Percentiles rank a stretch among this genome's conserved stretches.
These are phyloP conservation scores for Fukomys damarensis DNA, from an alignment of 2,113 vertebrate species.

Conservation along the genomic window DNA sequence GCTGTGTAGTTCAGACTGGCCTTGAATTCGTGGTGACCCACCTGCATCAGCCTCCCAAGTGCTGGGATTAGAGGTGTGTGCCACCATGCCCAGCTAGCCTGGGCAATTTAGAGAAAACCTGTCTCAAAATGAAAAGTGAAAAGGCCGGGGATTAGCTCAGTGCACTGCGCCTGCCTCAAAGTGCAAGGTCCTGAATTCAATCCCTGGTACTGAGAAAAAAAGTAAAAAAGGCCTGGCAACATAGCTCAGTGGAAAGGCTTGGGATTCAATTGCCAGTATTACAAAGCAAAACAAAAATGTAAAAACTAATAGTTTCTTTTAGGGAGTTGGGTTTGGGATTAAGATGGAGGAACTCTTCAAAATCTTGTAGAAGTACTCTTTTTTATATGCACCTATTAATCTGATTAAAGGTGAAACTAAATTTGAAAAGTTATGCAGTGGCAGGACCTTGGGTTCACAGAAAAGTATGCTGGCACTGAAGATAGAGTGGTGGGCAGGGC, in stretches of 20 bases:
- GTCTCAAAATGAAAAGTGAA: background rate
- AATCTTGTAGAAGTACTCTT: background rate
- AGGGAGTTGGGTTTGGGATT: background rate
- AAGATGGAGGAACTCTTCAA: background rate
- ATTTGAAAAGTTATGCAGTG: background rate
- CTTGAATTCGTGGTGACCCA: no score
- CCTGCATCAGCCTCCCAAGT: no score
- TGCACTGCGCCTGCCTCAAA: no score
- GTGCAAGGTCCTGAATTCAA: no score
- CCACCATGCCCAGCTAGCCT: background rate
- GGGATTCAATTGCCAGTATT: background rate
- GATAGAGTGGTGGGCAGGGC: background rate
- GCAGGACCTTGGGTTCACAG: background rate
- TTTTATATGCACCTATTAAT: background rate
- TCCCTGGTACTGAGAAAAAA: background rate
- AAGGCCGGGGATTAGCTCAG: no score
- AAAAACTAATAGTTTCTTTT: background rate
- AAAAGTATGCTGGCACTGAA: background rate
- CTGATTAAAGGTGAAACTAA: conserved; percentile 42
- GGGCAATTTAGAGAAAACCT: background rate
- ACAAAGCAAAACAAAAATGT: background rate
- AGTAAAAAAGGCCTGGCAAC: background rate
- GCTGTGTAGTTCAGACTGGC: no score
- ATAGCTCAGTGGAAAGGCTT: background rate
- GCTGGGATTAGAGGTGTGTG: no score